Percentiles rank a stretch among this genome's conserved stretches.
These are phyloP conservation scores for Physocephala rufipes DNA, from an alignment of 2,888 invertebrate genomes.

Conservation along the genomic window DNA sequence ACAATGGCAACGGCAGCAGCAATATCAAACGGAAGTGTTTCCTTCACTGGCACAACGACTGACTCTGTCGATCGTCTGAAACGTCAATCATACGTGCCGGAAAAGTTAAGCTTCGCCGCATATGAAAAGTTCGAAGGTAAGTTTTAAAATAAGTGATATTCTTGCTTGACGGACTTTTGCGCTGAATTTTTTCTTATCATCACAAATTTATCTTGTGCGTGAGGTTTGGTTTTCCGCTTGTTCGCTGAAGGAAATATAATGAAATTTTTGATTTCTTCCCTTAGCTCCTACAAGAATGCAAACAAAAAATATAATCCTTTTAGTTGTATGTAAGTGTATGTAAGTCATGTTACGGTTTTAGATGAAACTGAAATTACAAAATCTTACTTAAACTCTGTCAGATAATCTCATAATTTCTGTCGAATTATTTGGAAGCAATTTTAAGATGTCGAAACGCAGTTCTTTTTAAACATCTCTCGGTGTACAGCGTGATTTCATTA, in stretches of 20 bases:
- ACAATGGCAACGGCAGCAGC: slow-evolving; percentile 41
- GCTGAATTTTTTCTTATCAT: no score
- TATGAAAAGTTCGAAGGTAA: slow-evolving; percentile 94
- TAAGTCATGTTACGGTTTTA: no score
- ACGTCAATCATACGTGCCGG: slow-evolving; percentile 79
- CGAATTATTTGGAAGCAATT: no score
- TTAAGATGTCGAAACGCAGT: no score
- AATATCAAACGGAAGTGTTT: slow-evolving; percentile 34
- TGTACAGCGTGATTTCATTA: no score
- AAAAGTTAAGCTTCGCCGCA: slow-evolving; percentile 85
- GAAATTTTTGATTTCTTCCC: background rate
- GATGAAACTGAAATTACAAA: no score
- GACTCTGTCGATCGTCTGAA: slow-evolving; percentile 67
- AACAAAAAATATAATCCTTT: no score
- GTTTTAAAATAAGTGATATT: slow-evolving; percentile 43
- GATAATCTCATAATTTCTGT: no score
- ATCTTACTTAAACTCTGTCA: no score
- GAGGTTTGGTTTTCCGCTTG: background rate
- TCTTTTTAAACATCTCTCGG: no score
- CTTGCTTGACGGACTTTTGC: background rate
- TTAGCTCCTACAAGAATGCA: background rate
- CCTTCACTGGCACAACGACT: slow-evolving; percentile 38
- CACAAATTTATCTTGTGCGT: background rate
- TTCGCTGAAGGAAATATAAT: background rate
- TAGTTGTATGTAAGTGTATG: no score